Conservation (phyloP, 2,797 vertebrate species). For the Halcyon badia region DNA sequence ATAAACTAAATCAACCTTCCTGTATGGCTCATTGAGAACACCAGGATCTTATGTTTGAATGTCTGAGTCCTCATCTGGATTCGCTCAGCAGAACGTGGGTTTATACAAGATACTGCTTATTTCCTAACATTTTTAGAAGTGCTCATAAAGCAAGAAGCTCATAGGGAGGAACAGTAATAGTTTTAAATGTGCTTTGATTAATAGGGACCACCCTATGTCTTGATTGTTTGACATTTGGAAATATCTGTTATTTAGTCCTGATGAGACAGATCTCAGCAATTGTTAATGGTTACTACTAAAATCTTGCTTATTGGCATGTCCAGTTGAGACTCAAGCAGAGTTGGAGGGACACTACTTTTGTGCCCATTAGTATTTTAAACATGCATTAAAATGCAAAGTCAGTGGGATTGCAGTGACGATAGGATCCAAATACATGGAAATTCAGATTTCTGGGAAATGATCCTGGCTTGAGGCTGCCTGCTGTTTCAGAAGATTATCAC, state of each 20-base stretch:
- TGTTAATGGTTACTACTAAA: constrained; percentile 29
- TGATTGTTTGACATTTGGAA: constrained; percentile 70
- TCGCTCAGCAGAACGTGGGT: constrained; percentile 42
- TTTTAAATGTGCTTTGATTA: constrained; percentile 78
- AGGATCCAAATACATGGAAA: constrained; percentile 54
- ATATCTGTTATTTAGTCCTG: constrained; percentile 67
- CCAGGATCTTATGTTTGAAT: constrained; percentile 49
- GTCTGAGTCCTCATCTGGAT: constrained; percentile 38
- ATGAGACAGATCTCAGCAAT: constrained; percentile 65
- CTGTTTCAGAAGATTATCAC: constrained; percentile 76
- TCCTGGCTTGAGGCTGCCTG: constrained; percentile 63
- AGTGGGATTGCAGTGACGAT: constrained; percentile 48
- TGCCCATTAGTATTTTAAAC: background rate
- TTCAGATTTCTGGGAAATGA: constrained; percentile 55
- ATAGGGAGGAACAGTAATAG: constrained; percentile 69
- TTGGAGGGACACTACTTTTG: background rate
- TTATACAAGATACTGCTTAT: constrained; percentile 50
- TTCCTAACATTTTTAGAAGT: constrained; percentile 54
- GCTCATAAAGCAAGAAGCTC: constrained; percentile 26
- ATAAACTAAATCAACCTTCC: constrained; percentile 59
- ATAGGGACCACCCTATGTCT: constrained; percentile 76
- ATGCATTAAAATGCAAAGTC: constrained; percentile 52
- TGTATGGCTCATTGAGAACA: constrained; percentile 56
- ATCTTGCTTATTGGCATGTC: constrained; percentile 1
- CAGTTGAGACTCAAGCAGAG: constrained; percentile 37